Base-by-base conservation (phyloP, 2,888 invertebrate species). In the Tetragonula carbonaria region DNA sequence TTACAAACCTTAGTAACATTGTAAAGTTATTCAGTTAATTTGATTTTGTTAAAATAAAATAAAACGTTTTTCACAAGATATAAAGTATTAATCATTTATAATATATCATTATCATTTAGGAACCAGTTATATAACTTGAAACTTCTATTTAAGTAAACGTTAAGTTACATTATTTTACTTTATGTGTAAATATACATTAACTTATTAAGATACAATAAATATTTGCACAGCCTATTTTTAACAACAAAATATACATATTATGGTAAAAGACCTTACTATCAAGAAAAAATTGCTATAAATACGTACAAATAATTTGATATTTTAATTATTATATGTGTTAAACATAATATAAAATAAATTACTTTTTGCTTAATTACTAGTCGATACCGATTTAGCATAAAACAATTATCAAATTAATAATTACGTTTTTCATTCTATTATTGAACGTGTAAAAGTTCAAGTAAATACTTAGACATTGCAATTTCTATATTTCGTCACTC, bases 161-260 rank as follows among this genome's bases (percentile, higher is more conserved):
- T 33, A 74, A 50, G 57, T 68, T 76, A 23, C 23, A 51, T 45
- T 50, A 71, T 71, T 78, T 74, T 62, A 53, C 28, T 72, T 81
- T 13, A 66, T 45, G 45, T 55, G 62, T 68, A 77, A 51, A 23
- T 78, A 72, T 53, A 59, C 23, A 74, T 83, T 66, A 83, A 83
- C 50, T 71, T 78, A 84, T 53, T 75, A 74, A 84, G 28, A 74
- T 85, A 77, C 28, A 85, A 77, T 85, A 84, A 85, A 84, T 85
- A 74, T 67, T 75, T 50, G 63, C 85, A 85, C 85, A 85, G 85
- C 78, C 85, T 85, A 71, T 63, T 71, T 70, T 71, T 74, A 75
- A 68, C 65, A 72, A 85, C 23, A 63, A 65, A 57, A n/a, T 79
- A 62, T 76, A 59, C 67, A 63, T 33, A 51, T 74, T 11, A 77